Evolutionary conservation across 2,888 invertebrate species (phyloP).

Genomic region (Aspidiotus rigidus): DNA sequence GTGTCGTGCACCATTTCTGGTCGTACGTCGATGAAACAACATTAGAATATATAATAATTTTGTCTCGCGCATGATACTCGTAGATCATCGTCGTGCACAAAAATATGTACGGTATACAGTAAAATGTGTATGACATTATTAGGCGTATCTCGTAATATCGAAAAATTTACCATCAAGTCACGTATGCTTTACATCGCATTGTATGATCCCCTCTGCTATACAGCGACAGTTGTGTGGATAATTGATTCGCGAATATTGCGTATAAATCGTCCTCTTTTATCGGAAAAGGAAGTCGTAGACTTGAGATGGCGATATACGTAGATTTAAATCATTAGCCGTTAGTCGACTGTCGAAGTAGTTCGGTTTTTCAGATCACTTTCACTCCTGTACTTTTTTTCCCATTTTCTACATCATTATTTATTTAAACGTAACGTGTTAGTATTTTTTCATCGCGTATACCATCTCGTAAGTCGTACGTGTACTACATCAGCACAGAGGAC

Average conservation of each 20-base stretch:
- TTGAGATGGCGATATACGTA: neutral
- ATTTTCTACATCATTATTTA: neutral
- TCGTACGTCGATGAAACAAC: neutral
- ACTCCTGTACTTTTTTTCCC: neutral
- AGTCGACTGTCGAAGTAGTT: neutral
- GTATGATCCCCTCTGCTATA: neutral
- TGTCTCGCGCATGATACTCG: neutral
- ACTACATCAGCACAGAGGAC: neutral
- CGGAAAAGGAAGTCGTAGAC: neutral
- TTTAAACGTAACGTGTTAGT: neutral
- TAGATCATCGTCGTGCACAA: neutral
- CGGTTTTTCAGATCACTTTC: neutral
- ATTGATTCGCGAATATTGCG: neutral
- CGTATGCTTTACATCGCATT: neutral
- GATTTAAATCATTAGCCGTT: neutral
- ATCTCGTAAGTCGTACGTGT: no score
- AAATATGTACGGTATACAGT: no score
- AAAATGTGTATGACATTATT: no score
- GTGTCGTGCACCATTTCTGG: neutral
- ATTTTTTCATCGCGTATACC: no score
- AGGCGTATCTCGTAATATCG: no score
- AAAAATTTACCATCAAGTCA: slow-evolving; percentile 1
- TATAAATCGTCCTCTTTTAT: neutral
- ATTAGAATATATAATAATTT: neutral
- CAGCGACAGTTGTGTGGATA: neutral